These are phyloP conservation scores for Agonopterix subpropinquella DNA, from an alignment of 2,888 invertebrate genomes.

Conservation along the genomic window DNA sequence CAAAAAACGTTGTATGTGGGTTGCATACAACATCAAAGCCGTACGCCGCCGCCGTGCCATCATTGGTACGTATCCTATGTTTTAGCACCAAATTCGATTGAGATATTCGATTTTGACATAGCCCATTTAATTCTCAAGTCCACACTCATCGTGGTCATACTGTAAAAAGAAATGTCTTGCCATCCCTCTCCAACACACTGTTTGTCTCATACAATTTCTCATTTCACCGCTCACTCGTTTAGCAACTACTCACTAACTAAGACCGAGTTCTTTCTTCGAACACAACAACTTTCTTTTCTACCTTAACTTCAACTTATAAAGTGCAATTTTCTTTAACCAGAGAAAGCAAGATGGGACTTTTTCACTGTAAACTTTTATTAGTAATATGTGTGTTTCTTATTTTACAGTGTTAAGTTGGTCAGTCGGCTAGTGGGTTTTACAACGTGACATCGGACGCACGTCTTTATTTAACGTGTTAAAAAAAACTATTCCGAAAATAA, in stretches of 20 bases:
- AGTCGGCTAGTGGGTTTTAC: conserved; percentile 69
- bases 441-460: conserved; percentile 43
- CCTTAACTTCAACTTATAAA: conserved; percentile 11
- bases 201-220: conserved; percentile 69
- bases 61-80: too few species aligned
- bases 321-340: conserved; percentile 15
- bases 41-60: too few species aligned
- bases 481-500: background rate
- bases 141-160: conserved; percentile 27
- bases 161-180: conserved; percentile 52
- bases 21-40: too few species aligned
- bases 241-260: conserved; percentile 47
- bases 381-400: conserved; percentile 74
- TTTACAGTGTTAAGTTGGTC: conserved; percentile 72
- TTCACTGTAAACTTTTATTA: conserved; percentile 24
- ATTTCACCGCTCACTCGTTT: conserved; percentile 76
- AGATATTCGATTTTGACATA: too few species aligned
- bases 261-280: conserved; percentile 33
- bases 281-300: conserved; percentile 6
- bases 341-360: conserved; percentile 38
- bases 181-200: conserved; percentile 44
- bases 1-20: too few species aligned
- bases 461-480: conserved; percentile 16
- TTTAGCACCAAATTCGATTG: too few species aligned
- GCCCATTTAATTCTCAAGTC: conserved; percentile 11